phyloP scores from a whole-genome alignment of 2,888 invertebrate genomes.

The Elmis aenea region DNA sequence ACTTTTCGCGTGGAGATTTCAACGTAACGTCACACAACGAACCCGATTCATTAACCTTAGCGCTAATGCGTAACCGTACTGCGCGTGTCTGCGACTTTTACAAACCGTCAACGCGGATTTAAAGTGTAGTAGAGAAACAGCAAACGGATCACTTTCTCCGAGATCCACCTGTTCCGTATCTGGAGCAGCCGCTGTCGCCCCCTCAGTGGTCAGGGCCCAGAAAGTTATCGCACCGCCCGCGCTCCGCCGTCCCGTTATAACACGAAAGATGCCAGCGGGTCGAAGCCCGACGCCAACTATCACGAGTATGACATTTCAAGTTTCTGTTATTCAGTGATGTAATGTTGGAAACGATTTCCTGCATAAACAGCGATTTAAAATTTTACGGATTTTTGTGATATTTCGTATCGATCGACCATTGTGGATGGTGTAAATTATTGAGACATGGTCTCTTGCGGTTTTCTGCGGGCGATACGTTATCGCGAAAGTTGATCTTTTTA shows the following conservation, averaged over 20 bases:
- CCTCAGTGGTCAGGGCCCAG: conserved; percentile 27
- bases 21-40: too few relatives aligned
- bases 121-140: conserved; percentile 10
- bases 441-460: conserved; percentile 25
- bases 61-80: too few relatives aligned
- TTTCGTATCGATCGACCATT: conserved; percentile 12
- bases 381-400: conserved; percentile 26
- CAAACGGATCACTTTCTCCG: conserved; percentile 36
- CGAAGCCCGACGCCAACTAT: conserved; percentile 26
- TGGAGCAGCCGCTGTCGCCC: conserved; percentile 29
- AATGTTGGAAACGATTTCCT: conserved; percentile 25
- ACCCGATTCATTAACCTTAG: too few relatives aligned
- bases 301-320: conserved; percentile 31
- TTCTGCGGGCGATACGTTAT: conserved; percentile 32
- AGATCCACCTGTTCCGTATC: conserved; percentile 37
- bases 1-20: too few relatives aligned
- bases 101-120: too few relatives aligned
- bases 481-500: conserved; percentile 28
- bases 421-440: conserved; percentile 28
- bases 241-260: neutral
- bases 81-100: too few relatives aligned
- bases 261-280: conserved; percentile 14
- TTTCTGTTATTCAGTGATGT: conserved; percentile 17
- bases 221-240: conserved; percentile 18
- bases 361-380: conserved; percentile 23